Evolutionary conservation across 2,113 vertebrate species (phyloP), one percentile per base, ranked within the genome.

Genomic region (Prochilodus magdalenae): DNA sequence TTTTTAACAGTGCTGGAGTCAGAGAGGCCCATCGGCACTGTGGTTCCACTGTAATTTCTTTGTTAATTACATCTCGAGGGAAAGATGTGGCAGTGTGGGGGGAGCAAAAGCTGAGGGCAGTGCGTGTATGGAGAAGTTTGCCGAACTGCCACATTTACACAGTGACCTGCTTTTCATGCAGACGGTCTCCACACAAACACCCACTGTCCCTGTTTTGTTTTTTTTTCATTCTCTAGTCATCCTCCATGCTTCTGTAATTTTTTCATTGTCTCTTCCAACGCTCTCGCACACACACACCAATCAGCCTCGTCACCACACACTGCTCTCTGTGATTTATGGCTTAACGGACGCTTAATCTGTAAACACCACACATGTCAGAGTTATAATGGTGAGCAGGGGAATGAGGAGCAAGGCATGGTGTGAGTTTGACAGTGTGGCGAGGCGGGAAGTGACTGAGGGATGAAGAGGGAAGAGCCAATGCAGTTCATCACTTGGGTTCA

Each of bases 61-160:
- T 92, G 92, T 93, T 94, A 94, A 94, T 94, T 94, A 91, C 91
- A 85, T 93, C 92, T 93, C 91, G 84, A 67, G 91, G 91, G 92
- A 94, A 47, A 71, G 80, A 89, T 71, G n/a, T n/a, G 83, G 86
- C 75, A 83, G 89, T 24, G 57, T 60, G 86, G 90, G 90, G 29
- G n/a, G 20, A 16, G 72, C 27, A 63, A 59, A 72, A 12, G 74
- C 84, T 49, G 65, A 53, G 66, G 83, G 85, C 73, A 75, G 60
- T 79, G 75, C 75, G 73, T 81, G 29, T 53, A 57, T 40, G 16
- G 6, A 26, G 29, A 40, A 75, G 27, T 77, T 81, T 78, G 84
- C 86, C 74, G 60, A 3, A 75, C 57, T 66, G 62, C 75, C 20
- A 36, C 73, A 59, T 62, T 75, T 60, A 80, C 73, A 24, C 67